Evolutionary conservation across 2,888 invertebrate species (phyloP).

Genomic region (Papilio elwesi): DNA sequence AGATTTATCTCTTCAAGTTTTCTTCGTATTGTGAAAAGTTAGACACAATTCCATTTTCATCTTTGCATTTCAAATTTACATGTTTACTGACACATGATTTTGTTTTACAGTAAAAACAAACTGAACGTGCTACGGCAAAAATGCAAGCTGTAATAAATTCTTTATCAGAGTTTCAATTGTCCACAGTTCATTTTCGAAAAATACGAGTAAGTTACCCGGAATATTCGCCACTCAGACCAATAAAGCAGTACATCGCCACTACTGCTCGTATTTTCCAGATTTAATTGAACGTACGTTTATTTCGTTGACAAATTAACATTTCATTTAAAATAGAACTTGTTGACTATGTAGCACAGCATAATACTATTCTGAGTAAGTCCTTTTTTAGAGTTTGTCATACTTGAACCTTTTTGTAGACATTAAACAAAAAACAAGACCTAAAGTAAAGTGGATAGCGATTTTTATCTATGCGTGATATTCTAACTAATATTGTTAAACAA

Average conservation of each 20-base stretch:
- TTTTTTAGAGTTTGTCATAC: no score
- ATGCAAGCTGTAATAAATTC: conserved; percentile 46
- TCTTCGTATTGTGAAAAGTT: no score
- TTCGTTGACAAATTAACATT: conserved; percentile 5
- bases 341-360: no score
- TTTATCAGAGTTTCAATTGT: conserved; percentile 62
- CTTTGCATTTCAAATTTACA: no score
- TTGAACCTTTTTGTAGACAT: not conserved
- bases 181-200: conserved; percentile 53
- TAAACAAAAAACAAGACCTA: not conserved
- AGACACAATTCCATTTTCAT: no score
- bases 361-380: not conserved
- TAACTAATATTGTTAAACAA: no score
- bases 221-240: conserved; percentile 49
- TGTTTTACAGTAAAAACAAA: not conserved
- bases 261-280: conserved; percentile 9
- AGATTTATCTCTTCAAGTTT: no score
- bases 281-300: conserved; percentile 3
- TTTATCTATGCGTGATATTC: not conserved
- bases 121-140: conserved; percentile 21
- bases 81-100: no score
- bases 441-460: not conserved
- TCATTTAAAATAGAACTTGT: not conserved
- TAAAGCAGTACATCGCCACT: conserved; percentile 9
- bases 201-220: conserved; percentile 46